These are phyloP conservation scores for Zosterops lateralis DNA, from an alignment of 2,113 vertebrate genomes.

Conservation along the genomic window DNA sequence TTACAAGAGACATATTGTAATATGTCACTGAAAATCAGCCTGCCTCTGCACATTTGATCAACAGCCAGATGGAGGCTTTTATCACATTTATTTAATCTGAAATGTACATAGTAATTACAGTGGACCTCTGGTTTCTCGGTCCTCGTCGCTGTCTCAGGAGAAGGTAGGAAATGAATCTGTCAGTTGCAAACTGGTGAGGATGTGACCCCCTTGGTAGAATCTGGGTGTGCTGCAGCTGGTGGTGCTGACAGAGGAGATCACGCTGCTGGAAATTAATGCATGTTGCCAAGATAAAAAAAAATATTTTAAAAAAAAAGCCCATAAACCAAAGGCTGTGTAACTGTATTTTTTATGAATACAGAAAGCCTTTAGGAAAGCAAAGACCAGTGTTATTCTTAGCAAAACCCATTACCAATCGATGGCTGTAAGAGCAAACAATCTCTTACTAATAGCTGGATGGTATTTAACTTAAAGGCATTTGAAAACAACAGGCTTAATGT, in stretches of 20 bases:
- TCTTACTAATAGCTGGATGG: conserved; percentile 14
- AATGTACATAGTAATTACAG: conserved; percentile 80
- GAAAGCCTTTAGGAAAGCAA: conserved; percentile 18
- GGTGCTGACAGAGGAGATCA: neutral
- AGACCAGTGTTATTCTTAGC: conserved; percentile 2
- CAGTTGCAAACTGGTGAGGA: conserved; percentile 51
- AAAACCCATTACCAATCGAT: conserved; percentile 29
- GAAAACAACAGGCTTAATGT: conserved; percentile 29
- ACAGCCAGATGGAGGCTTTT: conserved; percentile 81
- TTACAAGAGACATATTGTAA: conserved; percentile 76
- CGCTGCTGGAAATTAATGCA: neutral
- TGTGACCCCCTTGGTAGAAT: conserved; percentile 54
- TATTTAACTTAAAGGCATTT: conserved; percentile 27
- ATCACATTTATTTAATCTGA: conserved; percentile 84
- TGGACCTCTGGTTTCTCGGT: conserved; percentile 74
- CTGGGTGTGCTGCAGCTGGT: conserved; percentile 30
- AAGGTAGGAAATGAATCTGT: conserved; percentile 75
- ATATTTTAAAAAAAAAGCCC: neutral
- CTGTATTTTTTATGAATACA: neutral
- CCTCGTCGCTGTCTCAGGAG: conserved; percentile 69
- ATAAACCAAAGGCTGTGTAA: neutral
- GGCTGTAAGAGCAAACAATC: neutral
- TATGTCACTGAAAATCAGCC: conserved; percentile 78
- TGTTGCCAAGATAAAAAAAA: neutral
- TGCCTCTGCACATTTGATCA: conserved; percentile 78